Evolutionary conservation across 2,797 vertebrate species (phyloP), one percentile per base, ranked within the genome.

Genomic region (Poecile montanus): DNA sequence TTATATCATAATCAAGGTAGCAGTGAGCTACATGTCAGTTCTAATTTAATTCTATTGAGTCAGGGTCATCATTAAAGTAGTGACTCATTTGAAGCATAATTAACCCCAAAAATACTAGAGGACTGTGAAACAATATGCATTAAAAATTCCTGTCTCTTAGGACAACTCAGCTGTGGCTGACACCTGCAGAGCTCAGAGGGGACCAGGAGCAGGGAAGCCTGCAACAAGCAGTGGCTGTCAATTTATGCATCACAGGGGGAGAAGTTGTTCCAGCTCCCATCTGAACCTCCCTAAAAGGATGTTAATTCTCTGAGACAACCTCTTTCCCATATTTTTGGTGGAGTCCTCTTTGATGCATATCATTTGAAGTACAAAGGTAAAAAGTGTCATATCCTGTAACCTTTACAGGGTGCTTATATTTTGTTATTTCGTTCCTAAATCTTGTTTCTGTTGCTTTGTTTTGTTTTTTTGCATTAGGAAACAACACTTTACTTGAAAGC

Each of bases 161-260:
- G 42, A 13, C 51, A 79, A 7, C 27, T 70, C 34, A 94, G 20
- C 50, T 88, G 58, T 74, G 54, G 38, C 20, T 81, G 18, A 60
- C 56, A 86, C 70, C 81, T 93, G 57, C 84, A 89, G 76, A 90
- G 58, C 71, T 93, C 60, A 89, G 91, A 96, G 83, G 84, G 93
- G 63, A 89, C 42, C 44, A 82, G 60, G 34, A 78, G 50, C 0
- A 16, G 38, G 88, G 58, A 26, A 95, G 30, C 45, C 75, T 81
- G 47, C 38, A 89, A 44, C 54, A 25, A 76, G 25, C 34, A 19
- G 29, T 40, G 74, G 36, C 44, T 54, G 38, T 90, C 62, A 60
- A 63, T 94, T 93, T 71, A 72, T 56, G 29, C 62, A 89, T 48
- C 48, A 26, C 38, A 34, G 53, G 70, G 57, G 51, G 53, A 92